These are phyloP conservation scores for Naso thynnoides DNA, from an alignment of 2,797 vertebrate species.

Conservation along the genomic window DNA sequence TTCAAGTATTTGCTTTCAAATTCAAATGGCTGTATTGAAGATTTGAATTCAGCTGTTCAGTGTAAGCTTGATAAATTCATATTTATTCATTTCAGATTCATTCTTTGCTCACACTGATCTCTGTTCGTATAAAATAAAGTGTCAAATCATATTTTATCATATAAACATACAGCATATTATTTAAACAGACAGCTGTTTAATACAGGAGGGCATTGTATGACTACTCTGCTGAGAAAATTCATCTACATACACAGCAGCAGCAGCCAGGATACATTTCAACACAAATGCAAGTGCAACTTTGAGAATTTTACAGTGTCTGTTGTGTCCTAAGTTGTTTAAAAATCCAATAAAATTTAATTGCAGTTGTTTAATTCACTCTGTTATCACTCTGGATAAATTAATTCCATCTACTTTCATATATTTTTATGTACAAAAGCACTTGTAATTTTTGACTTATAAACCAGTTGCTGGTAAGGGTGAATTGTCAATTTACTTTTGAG, in stretches of 20 bases:
- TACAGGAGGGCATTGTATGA: background rate
- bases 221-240: constrained; percentile 15
- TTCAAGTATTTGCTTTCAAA: constrained; percentile 58
- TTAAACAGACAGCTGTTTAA: constrained; percentile 35
- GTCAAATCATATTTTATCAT: constrained; percentile 42
- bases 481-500: background rate
- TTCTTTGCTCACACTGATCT: constrained; percentile 36
- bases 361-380: background rate
- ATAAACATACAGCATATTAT: constrained; percentile 32
- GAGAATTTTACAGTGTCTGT: background rate
- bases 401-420: background rate
- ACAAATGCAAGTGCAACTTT: constrained; percentile 2
- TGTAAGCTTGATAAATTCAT: constrained; percentile 38
- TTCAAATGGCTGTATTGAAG: constrained; percentile 40
- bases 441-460: background rate
- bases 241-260: background rate
- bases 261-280: background rate
- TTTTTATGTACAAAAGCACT: background rate
- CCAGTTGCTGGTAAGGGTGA: background rate
- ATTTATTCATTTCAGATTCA: constrained; percentile 34
- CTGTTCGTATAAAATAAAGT: constrained; percentile 34
- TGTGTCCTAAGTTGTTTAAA: background rate
- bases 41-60: constrained; percentile 20
- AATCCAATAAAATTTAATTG: background rate
- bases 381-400: background rate